Evolutionary conservation across 2,888 invertebrate genomes (phyloP), one percentile per base, ranked within the genome.

Genomic region (Chymomyza procnemis): DNA sequence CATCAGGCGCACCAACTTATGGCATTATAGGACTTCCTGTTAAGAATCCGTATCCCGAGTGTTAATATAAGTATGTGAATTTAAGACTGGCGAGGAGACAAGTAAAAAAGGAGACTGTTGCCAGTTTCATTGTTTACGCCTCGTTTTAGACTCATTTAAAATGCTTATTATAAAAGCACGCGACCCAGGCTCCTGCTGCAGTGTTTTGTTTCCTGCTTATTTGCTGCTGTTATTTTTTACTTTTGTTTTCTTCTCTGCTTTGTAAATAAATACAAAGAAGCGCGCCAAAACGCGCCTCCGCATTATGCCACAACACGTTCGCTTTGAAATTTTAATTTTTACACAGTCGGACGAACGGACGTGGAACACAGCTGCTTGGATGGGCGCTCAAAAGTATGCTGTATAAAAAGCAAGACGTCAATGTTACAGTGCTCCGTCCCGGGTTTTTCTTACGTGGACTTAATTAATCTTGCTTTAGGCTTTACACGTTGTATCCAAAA

Each of bases 311-410:
- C 71, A 76, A 64, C 79, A 76, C 61, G 71, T 74, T 71, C 66
- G 84, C 81, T 76, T 75, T 81, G 86, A 86, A 82, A 86, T 82
- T 86, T 86, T 81, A 86, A 82, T 82, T 82, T 80, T 86, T 81
- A 69, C 81, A 77, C 54, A 54, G 19, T 26, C 85, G 34, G 30
- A 30, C 30, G 4, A 2, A 6, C 85, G 34, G 34, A 41, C 34
- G 12, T 12, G 34, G 12, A 41, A 12, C 34, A 3, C 34, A 14
- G 34, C 34, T 41, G 9, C 34, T 41, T 41, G 12, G 34, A 9
- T 12, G 34, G 79, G 69, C 77, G 86, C 85, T 67, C 62, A 69
- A 81, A 86, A 84, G 85, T 81, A 75, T 68, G 84, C 69, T 67
- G 68, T 47, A 60, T 60, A 67, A 62, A 72, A 19, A 41, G 48